Percentiles rank a stretch among this genome's conserved stretches.
Conservation (phyloP, 2,888 invertebrate genomes). For the Hesperia comma region DNA sequence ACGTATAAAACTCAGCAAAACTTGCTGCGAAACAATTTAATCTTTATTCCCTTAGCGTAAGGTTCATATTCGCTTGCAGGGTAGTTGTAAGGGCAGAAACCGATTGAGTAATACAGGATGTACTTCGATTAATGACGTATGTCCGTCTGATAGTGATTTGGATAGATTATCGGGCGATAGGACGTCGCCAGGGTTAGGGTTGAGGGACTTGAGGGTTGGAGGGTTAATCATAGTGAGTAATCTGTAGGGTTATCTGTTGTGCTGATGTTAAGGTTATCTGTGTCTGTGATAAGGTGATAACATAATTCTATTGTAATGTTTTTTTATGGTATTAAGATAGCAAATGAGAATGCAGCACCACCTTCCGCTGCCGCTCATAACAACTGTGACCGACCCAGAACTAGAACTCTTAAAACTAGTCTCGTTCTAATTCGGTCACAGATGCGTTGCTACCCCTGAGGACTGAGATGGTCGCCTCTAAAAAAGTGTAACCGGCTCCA, state of each 20-base stretch:
- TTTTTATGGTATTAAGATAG: no score
- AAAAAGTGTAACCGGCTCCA: no score
- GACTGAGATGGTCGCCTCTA: no score
- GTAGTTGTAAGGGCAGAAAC: conserved; percentile 13
- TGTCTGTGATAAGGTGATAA: not conserved
- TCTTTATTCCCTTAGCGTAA: not conserved
- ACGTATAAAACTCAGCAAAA: not conserved
- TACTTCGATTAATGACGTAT: conserved; percentile 23
- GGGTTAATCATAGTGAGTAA: conserved; percentile 1
- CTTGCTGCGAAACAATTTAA: not conserved
- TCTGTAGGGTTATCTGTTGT: not conserved
- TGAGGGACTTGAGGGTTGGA: not conserved
- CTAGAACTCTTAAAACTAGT: no score
- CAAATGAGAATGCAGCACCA: no score
- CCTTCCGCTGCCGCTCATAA: no score
- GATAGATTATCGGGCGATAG: conserved; percentile 19
- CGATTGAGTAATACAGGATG: conserved; percentile 40
- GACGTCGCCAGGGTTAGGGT: not conserved
- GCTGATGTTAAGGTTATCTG: conserved; percentile 1
- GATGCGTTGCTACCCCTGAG: no score
- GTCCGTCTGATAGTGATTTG: conserved; percentile 31
- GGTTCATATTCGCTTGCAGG: conserved; percentile 4
- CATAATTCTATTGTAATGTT: no score
- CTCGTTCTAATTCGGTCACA: no score
- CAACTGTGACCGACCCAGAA: no score